Base-by-base conservation (phyloP, 2,888 invertebrate genomes). In the Lymantria dispar region DNA sequence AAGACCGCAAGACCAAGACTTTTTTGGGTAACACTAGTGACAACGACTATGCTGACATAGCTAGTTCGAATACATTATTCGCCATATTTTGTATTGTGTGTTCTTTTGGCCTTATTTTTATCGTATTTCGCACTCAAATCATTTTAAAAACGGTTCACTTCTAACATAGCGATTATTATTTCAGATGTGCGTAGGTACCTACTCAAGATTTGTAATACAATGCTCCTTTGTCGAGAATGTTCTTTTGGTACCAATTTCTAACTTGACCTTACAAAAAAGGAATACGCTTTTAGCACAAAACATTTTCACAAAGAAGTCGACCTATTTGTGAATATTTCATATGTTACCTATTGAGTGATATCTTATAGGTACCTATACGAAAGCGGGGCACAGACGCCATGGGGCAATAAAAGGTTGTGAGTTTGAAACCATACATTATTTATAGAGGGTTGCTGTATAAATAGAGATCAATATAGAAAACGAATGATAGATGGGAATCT, bases 401-500 rank as follows among this genome's bases (percentile, higher is more conserved):
- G 54, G 45, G 56, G 68, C 68, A 73, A 75, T 72, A 74, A 67
- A 73, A 62, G 60, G 56, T 60, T 60, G 64, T 49, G 58, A 68
- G 58, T 60, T 63, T 61, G 58, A 54, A 67, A 58, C 61, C 62
- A 72, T 78, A 69, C 70, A 78, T 76, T 74, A 78, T 78, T 72
- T 75, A 78, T 75, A 58, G 64, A 60, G 68, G 65, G 62, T 62
- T 62, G 54, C 65, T 69, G 59, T 64, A 66, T 65, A 68, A 69
- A 62, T 69, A 58, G 60, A 67, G 78, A 72, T 76, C 74, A 74
- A 76, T 76, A 75, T 65, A 58, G 68, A 58, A 64, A 72, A 66
- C n/a, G 40, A 7, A 14, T 9, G 9, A 40, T 40, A 40, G 15
- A 9, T 15, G 15, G 15, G 15, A 40, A 15, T 48, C 14, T n/a